Conservation (phyloP, 2,797 vertebrate genomes). For the Brachyrhaphis roseni region DNA sequence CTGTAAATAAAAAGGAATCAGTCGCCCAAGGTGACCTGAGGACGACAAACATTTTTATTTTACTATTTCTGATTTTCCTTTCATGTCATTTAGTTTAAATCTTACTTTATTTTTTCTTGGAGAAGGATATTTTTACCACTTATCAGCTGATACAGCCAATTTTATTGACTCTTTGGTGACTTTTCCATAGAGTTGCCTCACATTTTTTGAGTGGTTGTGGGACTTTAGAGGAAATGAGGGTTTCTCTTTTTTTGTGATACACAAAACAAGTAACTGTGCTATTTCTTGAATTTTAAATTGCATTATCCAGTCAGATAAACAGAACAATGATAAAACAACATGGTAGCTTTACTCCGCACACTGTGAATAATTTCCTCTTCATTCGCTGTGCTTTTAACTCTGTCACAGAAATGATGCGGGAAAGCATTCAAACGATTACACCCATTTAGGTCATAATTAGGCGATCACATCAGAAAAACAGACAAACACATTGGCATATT, state of each 20-base stretch:
- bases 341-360: conserved; percentile 15
- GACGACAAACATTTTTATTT: conserved; percentile 40
- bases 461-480: conserved; percentile 46
- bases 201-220: conserved; percentile 75
- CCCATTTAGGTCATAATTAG: conserved; percentile 36
- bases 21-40: conserved; percentile 61
- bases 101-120: conserved; percentile 13
- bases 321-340: conserved; percentile 20
- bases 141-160: conserved; percentile 76
- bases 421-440: conserved; percentile 38
- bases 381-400: conserved; percentile 24
- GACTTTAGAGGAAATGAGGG: conserved; percentile 4
- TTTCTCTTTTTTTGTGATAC: conserved; percentile 2
- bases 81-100: conserved; percentile 16
- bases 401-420: conserved; percentile 36
- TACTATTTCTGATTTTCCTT: background rate
- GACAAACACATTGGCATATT: conserved; percentile 55
- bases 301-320: background rate
- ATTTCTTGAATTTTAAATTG: background rate
- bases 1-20: conserved; percentile 57
- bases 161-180: conserved; percentile 72
- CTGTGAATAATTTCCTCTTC: conserved; percentile 17
- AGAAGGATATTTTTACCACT: conserved; percentile 81
- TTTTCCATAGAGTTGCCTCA: conserved; percentile 60
- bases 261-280: conserved; percentile 19